Percentiles rank a stretch among this genome's conserved stretches.
These are phyloP conservation scores for Petrocephalus microphthalmus DNA, from an alignment of 2,113 vertebrate species.

Conservation along the genomic window DNA sequence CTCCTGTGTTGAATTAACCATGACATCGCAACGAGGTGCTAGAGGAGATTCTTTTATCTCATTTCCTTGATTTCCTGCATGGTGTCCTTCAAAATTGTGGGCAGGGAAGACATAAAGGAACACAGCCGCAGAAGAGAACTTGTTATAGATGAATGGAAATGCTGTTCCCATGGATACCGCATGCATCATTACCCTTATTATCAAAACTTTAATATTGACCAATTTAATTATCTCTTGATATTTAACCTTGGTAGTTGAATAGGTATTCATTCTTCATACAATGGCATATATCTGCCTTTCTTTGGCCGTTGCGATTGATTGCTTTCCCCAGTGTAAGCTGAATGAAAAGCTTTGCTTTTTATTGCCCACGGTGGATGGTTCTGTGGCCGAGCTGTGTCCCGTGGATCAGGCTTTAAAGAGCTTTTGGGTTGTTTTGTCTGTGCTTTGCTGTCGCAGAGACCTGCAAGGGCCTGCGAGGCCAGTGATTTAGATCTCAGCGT, in stretches of 20 bases:
- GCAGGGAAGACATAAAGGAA: constrained; percentile 15
- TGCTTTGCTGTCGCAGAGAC: not conserved
- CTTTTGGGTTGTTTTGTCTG: not conserved
- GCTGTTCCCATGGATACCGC: constrained; percentile 61
- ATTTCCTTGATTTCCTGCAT: constrained; percentile 37
- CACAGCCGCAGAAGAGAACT: constrained; percentile 27
- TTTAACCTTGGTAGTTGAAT: constrained; percentile 61
- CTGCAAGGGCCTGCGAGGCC: not conserved
- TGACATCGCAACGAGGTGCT: constrained; percentile 37
- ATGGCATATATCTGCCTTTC: constrained; percentile 49
- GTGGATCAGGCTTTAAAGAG: not conserved
- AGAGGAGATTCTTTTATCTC: constrained; percentile 41
- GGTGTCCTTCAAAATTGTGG: constrained; percentile 51
- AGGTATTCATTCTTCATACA: constrained; percentile 32
- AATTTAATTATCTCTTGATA: constrained; percentile 51
- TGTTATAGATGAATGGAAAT: constrained; percentile 35
- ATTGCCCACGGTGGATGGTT: constrained; percentile 35
- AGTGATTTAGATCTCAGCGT: not conserved
- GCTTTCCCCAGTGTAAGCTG: constrained; percentile 48
- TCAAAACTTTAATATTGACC: constrained; percentile 59
- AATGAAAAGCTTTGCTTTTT: constrained; percentile 36
- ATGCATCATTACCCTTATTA: constrained; percentile 49
- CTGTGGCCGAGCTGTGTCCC: constrained; percentile 1
- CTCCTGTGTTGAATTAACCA: constrained; percentile 55
- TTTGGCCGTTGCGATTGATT: constrained; percentile 50